Evolutionary conservation across 2,888 invertebrate species (phyloP), one percentile per base, ranked within the genome.

Genomic region (Oscheius myriophilus): DNA sequence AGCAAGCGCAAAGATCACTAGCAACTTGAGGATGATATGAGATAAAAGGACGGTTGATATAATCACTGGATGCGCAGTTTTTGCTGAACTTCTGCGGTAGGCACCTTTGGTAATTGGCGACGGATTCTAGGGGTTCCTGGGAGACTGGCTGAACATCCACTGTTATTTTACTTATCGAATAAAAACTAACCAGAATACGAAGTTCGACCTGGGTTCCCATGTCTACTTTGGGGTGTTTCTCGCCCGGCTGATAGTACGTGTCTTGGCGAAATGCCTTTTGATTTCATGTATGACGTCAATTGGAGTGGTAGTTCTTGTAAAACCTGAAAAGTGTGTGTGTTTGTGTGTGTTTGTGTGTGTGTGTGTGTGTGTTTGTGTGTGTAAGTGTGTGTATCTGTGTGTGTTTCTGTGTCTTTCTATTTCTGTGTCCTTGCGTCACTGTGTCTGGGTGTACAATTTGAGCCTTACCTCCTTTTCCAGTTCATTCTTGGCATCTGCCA

Each of bases 401-500:
- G n/a, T n/a, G n/a, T n/a, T n/a, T n/a, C n/a, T n/a, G n/a, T n/a
- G n/a, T n/a, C n/a, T n/a, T n/a, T n/a, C n/a, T n/a, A n/a, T n/a
- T n/a, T n/a, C n/a, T n/a, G n/a, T n/a, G n/a, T n/a, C n/a, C n/a
- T n/a, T n/a, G n/a, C n/a, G n/a, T n/a, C n/a, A n/a, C n/a, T n/a
- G n/a, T n/a, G n/a, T 49, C n/a, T 12, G 53, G 25, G 16, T 25
- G 33, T 7, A 14, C 51, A 45, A 41, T 45, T 11, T 23, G 12
- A 55, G 9, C 18, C 52, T 42, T 16, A 90, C 90, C 79, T 90
- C 90, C 81, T 89, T 89, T 33, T 90, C 90, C 59, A 91, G 85
- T 57, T 86, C 84, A 26, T 42, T 65, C 55, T 65, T 87, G 41
- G 72, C 55, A 16, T 70, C 58, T 18, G 67, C 69, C 43, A 64